phyloP scores from a whole-genome alignment of 1,140 invertebrate genomes.

The Tetragonula clypearis region DNA sequence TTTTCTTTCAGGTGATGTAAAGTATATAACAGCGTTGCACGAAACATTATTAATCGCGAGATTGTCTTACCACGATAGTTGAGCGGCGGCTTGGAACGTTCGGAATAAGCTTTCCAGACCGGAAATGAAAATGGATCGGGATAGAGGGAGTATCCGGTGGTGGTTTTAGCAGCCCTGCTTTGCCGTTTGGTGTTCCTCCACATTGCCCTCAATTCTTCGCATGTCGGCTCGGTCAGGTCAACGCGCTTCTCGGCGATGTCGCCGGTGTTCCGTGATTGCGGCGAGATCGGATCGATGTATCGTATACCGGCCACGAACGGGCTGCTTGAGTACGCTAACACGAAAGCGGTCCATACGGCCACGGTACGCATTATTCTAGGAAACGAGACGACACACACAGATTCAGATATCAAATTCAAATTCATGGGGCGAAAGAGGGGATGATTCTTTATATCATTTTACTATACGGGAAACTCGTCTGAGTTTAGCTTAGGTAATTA shows the following conservation, averaged over 20 bases:
- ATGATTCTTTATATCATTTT: not conserved
- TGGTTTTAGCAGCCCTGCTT: conserved; percentile 89
- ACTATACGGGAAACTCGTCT: not conserved
- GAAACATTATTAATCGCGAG: no score
- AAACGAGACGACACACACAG: not conserved
- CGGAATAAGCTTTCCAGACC: conserved; percentile 88
- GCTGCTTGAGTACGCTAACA: conserved; percentile 72
- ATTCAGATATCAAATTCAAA: not conserved
- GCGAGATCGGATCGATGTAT: conserved; percentile 69
- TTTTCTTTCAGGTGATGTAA: not conserved
- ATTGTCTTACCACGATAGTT: conserved; percentile 73
- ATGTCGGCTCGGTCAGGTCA: conserved; percentile 87
- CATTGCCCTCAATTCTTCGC: conserved; percentile 93
- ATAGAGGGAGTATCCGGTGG: conserved; percentile 65
- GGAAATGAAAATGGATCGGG: conserved; percentile 91
- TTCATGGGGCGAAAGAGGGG: no score
- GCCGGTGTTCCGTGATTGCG: conserved; percentile 61
- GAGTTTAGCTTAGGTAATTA: no score
- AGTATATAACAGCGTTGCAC: no score
- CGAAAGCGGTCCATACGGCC: conserved; percentile 71
- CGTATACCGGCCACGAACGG: conserved; percentile 66
- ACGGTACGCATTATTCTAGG: conserved; percentile 75
- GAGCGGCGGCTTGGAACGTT: conserved; percentile 68
- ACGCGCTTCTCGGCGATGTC: conserved; percentile 65
- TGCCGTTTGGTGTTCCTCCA: conserved; percentile 95